phyloP scores from a whole-genome alignment of 2,888 invertebrate genomes.

The Yponomeuta sedellus region DNA sequence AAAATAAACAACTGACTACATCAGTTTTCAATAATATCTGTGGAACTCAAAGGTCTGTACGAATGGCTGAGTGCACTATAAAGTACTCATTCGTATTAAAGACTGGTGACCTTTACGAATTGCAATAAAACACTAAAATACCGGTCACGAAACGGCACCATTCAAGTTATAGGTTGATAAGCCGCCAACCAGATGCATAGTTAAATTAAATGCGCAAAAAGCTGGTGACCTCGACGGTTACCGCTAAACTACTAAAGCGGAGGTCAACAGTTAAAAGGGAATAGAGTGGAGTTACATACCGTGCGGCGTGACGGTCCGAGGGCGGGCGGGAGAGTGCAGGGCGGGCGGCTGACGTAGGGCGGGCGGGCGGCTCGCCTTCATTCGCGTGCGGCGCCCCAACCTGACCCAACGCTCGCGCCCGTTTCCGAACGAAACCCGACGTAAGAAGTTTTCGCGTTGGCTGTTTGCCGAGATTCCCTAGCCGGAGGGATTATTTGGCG shows the following conservation, averaged over 20 bases:
- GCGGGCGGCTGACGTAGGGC: constrained; percentile 9
- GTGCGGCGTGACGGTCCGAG: constrained; percentile 45
- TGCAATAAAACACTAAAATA: too few species aligned
- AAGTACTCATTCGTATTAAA: too few species aligned
- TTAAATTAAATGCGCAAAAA: neutral
- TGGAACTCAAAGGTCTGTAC: too few species aligned
- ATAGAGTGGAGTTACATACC: constrained; percentile 34
- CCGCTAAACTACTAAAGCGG: neutral
- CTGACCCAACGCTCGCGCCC: constrained; percentile 11
- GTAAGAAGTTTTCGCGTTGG: constrained; percentile 18
- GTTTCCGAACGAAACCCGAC: neutral
- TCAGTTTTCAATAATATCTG: too few species aligned
- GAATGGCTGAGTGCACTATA: too few species aligned
- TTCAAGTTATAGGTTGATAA: neutral
- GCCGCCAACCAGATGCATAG: neutral
- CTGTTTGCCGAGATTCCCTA: neutral
- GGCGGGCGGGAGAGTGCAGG: constrained; percentile 45
- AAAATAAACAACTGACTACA: too few species aligned
- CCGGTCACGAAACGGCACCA: neutral
- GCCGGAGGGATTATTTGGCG: neutral
- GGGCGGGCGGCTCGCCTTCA: constrained; percentile 19
- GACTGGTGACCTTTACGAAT: too few species aligned
- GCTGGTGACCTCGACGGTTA: neutral
- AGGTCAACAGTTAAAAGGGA: neutral
- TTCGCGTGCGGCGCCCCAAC: constrained; percentile 15